phyloP scores from a whole-genome alignment of 1,140 invertebrate species.

The Brevipalpus yothersi region DNA sequence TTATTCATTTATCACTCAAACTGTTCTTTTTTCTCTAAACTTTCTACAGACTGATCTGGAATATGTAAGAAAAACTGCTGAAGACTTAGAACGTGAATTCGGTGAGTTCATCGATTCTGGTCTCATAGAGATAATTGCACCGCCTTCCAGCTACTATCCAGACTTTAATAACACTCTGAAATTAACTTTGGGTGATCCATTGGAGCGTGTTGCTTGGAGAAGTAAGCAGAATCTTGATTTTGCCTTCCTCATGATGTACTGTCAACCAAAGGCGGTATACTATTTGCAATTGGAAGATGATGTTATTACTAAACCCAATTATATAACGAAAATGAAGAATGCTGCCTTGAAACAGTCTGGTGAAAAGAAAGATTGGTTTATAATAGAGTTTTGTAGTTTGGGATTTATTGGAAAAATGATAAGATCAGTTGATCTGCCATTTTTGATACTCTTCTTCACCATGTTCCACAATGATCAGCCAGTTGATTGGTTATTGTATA shows the following conservation, averaged over 20 bases:
- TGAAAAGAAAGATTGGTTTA: constrained; percentile 56
- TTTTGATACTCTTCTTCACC: constrained; percentile 72
- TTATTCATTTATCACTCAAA: neutral
- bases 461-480: constrained; percentile 90
- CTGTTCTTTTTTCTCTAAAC: constrained; percentile 8
- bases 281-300: constrained; percentile 77
- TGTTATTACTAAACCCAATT: constrained; percentile 57
- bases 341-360: constrained; percentile 48
- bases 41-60: constrained; percentile 16
- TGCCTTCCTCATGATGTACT: constrained; percentile 86
- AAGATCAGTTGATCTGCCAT: constrained; percentile 59
- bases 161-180: constrained; percentile 43
- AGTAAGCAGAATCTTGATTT: constrained; percentile 92
- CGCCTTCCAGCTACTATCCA: constrained; percentile 63
- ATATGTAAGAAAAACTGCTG: constrained; percentile 18
- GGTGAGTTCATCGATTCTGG: constrained; percentile 44
- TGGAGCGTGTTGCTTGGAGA: constrained; percentile 67
- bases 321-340: constrained; percentile 60
- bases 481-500: constrained; percentile 82
- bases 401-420: constrained; percentile 89
- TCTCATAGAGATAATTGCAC: constrained; percentile 66
- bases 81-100: constrained; percentile 46
- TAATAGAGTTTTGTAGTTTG: constrained; percentile 77
- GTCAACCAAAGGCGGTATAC: constrained; percentile 33
- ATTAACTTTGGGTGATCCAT: constrained; percentile 58